Evolutionary conservation across 1,140 invertebrate species (phyloP).

Genomic region (Euwallacea fornicatus): DNA sequence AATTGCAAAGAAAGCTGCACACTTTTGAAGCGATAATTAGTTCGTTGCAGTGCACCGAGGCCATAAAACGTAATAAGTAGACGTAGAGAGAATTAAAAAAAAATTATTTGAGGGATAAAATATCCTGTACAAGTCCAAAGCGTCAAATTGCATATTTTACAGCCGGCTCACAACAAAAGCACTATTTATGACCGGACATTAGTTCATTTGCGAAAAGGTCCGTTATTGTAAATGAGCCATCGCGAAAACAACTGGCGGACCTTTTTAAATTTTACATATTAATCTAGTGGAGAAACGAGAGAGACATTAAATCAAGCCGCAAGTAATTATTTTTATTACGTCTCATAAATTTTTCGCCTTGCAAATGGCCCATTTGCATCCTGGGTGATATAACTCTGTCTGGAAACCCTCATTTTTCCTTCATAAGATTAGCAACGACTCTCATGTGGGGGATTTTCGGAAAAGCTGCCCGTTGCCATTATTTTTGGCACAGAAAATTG

Average conservation of each 20-base stretch:
- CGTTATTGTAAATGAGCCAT: slow-evolving; percentile 18
- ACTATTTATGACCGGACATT: slow-evolving; percentile 1
- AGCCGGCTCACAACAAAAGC: too few relatives aligned
- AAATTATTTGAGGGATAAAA: too few relatives aligned
- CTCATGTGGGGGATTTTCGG: too few relatives aligned
- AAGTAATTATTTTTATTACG: slow-evolving; percentile 29
- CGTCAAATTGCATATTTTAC: too few relatives aligned
- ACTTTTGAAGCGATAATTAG: too few relatives aligned
- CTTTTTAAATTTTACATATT: slow-evolving; percentile 26
- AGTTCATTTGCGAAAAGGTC: slow-evolving; percentile 12
- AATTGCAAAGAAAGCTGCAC: too few relatives aligned
- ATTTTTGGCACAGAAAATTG: too few relatives aligned
- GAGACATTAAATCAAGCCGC: slow-evolving; percentile 22
- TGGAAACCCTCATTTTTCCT: not conserved
- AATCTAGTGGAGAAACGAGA: slow-evolving; percentile 21
- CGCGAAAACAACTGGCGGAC: slow-evolving; percentile 23
- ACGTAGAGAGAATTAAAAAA: too few relatives aligned
- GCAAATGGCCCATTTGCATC: slow-evolving; percentile 15
- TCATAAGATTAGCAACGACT: not conserved
- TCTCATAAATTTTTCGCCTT: slow-evolving; percentile 30
- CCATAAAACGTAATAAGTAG: too few relatives aligned
- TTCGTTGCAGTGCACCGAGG: too few relatives aligned
- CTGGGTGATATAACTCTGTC: not conserved
- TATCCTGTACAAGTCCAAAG: too few relatives aligned
- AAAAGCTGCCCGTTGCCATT: too few relatives aligned